Evolutionary conservation across 2,888 invertebrate genomes (phyloP), one percentile per base, ranked within the genome.

Genomic region (Germaria angustata): DNA sequence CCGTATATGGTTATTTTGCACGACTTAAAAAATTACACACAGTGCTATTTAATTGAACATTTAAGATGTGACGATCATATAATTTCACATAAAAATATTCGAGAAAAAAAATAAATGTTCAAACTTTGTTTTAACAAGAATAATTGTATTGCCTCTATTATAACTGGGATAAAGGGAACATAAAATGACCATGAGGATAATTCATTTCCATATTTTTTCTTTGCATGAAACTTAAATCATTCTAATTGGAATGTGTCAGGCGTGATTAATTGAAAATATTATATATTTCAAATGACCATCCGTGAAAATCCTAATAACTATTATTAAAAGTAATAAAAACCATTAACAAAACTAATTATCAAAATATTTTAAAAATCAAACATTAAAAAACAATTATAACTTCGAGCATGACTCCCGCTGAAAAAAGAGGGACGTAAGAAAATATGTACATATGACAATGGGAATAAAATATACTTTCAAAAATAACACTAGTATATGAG

Each of bases 301-400:
- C 1, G 13, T 6, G 0, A 11, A 28, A 24, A 51, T 51, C 13
- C 13, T 11, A 55, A 44, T 66, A 55, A 36, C 55, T 28, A 15
- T n/a, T n/a, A n/a, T 22, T 63, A 28, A 13, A 53, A 53, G 22
- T 2, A 32, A 59, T 34, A 34, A 13, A 55, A 57, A 44, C 11
- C 2, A 75, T 17, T 3, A 36, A 57, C 2, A 59, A 66, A 59
- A 68, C 15, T 53, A 51, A 69, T 46, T 53, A 34, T 13, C 55
- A 39, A 36, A 20, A 51, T 3, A 51, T 28, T 28, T 3, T 13
- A 24, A 57, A 44, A 63, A 46, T 22, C 49, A 77, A 81, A 28
- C 59, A 81, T 72, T 44, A 72, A 77, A 77, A 68, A 59, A 81
- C 69, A 66, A 72, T 81, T 72, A 72, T 72, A 72, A 63, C 15